Evolutionary conservation across 2,113 vertebrate species (phyloP).

Genomic region (Xiphophorus hellerii): DNA sequence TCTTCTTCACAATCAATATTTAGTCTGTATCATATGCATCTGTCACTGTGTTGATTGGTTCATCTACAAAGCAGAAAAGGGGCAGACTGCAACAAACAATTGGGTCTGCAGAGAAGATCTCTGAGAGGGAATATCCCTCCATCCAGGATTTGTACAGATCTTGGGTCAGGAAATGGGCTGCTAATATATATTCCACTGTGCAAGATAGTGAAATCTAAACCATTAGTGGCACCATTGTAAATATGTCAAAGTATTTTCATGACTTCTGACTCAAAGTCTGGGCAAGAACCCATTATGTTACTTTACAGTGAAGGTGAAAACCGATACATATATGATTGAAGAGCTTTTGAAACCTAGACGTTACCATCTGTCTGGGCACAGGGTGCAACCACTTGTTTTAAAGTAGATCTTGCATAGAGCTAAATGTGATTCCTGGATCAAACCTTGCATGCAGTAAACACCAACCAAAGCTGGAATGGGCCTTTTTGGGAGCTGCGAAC

Average conservation of each 20-base stretch:
- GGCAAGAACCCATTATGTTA: not conserved
- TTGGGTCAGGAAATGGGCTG: too few species aligned
- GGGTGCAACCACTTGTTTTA: conserved; percentile 36
- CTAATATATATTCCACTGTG: too few species aligned
- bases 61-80: too few species aligned
- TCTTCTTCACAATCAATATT: too few species aligned
- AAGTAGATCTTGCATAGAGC: conserved; percentile 35
- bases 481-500: conserved; percentile 65
- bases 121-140: too few species aligned
- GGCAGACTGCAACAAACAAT: too few species aligned
- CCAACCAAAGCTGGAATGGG: conserved; percentile 38
- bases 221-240: not conserved
- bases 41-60: too few species aligned
- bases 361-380: not conserved
- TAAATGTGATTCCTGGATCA: conserved; percentile 42
- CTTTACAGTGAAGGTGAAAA: not conserved
- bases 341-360: not conserved
- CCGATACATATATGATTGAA: not conserved
- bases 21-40: too few species aligned
- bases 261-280: not conserved
- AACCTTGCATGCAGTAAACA: conserved; percentile 56
- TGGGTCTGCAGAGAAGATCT: too few species aligned
- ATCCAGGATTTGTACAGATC: too few species aligned
- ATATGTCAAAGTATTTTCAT: not conserved
- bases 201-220: too few species aligned